A percentile compares a stretch with the other conserved stretches of the same genome.
Conservation (phyloP, 2,797 vertebrate genomes). For the Picus viridis region DNA sequence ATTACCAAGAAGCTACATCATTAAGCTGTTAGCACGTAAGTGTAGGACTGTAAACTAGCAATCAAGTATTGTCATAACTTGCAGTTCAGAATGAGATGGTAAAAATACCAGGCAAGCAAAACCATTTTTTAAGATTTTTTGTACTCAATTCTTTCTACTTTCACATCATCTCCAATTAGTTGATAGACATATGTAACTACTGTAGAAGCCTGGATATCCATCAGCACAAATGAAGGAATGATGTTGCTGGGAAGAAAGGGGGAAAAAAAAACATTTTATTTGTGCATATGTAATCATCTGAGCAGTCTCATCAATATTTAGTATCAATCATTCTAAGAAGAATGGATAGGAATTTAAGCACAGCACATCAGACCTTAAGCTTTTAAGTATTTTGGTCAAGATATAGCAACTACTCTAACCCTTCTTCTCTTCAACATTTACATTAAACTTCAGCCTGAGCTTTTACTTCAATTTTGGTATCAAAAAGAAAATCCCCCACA, state of each 20-base stretch:
- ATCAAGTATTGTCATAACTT: constrained; percentile 57
- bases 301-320: not conserved
- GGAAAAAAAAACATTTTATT: not conserved
- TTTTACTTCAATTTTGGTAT: not conserved
- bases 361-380: not conserved
- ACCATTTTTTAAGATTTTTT: constrained; percentile 90
- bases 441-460: not conserved
- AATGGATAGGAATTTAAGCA: not conserved
- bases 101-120: constrained; percentile 43
- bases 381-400: not conserved
- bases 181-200: constrained; percentile 99
- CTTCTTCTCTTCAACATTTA: not conserved
- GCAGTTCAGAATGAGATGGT: constrained; percentile 59
- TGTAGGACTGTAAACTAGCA: constrained; percentile 71
- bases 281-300: not conserved
- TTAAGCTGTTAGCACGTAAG: constrained; percentile 62
- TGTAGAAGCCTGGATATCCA: constrained; percentile 99
- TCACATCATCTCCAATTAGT: constrained; percentile 97
- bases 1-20: constrained; percentile 64
- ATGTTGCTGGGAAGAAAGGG: constrained; percentile 88
- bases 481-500: not conserved
- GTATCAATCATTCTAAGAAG: not conserved
- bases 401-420: not conserved
- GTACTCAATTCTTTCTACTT: constrained; percentile 99
- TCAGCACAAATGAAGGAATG: constrained; percentile 97